phyloP scores from a whole-genome alignment of 2,113 vertebrate species.

The Nothocercus julius region DNA sequence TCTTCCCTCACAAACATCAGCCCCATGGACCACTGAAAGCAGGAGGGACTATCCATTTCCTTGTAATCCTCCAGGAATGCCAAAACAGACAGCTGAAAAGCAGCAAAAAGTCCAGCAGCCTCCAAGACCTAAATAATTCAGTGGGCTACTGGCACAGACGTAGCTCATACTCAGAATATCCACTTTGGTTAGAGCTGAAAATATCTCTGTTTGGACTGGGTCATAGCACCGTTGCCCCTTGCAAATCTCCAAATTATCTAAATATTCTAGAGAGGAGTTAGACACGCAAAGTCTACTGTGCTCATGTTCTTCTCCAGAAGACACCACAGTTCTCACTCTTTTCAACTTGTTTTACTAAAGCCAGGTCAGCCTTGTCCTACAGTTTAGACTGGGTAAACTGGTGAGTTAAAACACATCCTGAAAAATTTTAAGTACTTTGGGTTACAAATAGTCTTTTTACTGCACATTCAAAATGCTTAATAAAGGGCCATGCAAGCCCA shows the following conservation, averaged over 20 bases:
- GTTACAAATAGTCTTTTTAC: background rate
- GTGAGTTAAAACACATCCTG: background rate
- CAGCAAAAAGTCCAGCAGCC: background rate
- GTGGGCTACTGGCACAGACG: background rate
- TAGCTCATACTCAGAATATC: background rate
- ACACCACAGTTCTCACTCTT: background rate
- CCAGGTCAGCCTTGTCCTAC: no score
- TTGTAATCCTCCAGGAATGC: background rate
- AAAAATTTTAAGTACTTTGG: background rate
- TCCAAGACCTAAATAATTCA: background rate
- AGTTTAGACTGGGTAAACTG: background rate
- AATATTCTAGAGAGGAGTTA: background rate
- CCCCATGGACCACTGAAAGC: background rate
- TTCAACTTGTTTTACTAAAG: background rate
- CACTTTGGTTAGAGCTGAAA: background rate
- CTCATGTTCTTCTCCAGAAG: background rate
- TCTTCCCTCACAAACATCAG: background rate
- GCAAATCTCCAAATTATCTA: fast-evolving
- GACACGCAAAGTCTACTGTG: background rate
- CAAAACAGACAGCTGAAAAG: background rate
- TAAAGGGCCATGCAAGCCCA: background rate
- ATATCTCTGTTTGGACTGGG: fast-evolving
- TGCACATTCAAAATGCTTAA: background rate
- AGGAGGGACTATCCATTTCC: background rate
- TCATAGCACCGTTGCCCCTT: fast-evolving